Conservation (phyloP, 2,888 invertebrate species). For the Torymus texanus region DNA sequence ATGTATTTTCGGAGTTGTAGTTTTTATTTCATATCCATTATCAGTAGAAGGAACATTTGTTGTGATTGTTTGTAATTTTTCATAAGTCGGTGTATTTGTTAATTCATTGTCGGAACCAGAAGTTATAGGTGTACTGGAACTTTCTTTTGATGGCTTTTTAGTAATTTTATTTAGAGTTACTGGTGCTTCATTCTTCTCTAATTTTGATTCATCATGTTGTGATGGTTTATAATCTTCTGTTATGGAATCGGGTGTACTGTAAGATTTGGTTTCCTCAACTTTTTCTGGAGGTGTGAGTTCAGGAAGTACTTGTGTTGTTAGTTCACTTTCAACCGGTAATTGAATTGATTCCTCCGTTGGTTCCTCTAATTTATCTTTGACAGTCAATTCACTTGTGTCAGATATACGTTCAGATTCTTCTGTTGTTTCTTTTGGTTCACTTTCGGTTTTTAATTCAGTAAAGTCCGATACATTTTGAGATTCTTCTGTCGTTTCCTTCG, state of each 20-base stretch:
- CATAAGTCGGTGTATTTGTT: slow-evolving; percentile 15
- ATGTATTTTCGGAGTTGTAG: neutral
- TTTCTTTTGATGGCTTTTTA: neutral
- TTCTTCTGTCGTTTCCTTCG: no score
- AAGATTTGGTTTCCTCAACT: neutral
- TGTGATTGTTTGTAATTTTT: slow-evolving; percentile 37
- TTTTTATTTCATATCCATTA: slow-evolving; percentile 2
- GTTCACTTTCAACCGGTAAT: slow-evolving; percentile 25
- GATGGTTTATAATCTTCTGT: neutral
- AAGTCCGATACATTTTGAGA: no score
- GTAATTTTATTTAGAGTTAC: neutral
- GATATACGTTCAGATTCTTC: slow-evolving; percentile 9
- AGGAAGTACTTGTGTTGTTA: slow-evolving; percentile 25
- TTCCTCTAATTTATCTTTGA: neutral
- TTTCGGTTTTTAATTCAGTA: neutral
- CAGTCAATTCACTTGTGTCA: neutral
- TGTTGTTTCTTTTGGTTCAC: neutral
- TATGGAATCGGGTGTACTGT: neutral
- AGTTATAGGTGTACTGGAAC: neutral
- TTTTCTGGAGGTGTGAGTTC: slow-evolving; percentile 15
- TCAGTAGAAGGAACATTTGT: neutral
- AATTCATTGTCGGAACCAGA: neutral
- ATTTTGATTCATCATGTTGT: neutral
- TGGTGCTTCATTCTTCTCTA: neutral
- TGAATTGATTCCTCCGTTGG: slow-evolving; percentile 14